Percentiles rank a stretch among this genome's conserved stretches.
These are phyloP conservation scores for Pheosia gnoma DNA, from an alignment of 2,888 invertebrate species.

Conservation along the genomic window DNA sequence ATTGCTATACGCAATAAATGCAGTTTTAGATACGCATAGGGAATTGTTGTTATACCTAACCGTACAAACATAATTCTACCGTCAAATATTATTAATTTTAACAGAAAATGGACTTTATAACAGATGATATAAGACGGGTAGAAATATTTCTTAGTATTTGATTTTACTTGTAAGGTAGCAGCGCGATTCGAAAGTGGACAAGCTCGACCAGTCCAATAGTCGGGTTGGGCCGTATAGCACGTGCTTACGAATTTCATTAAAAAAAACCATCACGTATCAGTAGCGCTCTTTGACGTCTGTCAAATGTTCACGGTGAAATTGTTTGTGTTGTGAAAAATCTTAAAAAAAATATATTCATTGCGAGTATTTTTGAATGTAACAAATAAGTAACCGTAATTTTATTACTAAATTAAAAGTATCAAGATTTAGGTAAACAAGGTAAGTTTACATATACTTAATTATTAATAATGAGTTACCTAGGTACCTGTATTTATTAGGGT, in stretches of 20 bases:
- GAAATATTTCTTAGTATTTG: slow-evolving; percentile 12
- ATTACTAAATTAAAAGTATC: too few species aligned
- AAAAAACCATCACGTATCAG: slow-evolving; percentile 35
- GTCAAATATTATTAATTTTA: background rate
- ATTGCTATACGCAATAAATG: background rate
- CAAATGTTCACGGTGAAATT: slow-evolving; percentile 39
- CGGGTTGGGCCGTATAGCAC: slow-evolving; percentile 45
- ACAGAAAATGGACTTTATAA: background rate
- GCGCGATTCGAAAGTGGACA: slow-evolving; percentile 70
- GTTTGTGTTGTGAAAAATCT: background rate
- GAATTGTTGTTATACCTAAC: background rate
- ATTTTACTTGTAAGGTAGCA: slow-evolving; percentile 20
- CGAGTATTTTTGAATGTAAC: too few species aligned
- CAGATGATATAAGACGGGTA: slow-evolving; percentile 19
- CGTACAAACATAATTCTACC: background rate
- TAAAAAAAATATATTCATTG: background rate
- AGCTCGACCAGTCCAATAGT: slow-evolving; percentile 50
- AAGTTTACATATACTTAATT: too few species aligned
- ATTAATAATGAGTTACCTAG: too few species aligned
- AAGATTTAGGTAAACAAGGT: too few species aligned
- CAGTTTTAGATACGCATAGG: background rate
- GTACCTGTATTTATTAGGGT: too few species aligned
- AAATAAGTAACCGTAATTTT: too few species aligned
- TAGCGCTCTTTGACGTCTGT: slow-evolving; percentile 51
- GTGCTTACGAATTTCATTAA: slow-evolving; percentile 34